A percentile compares a stretch with the other conserved stretches of the same genome.
These are phyloP conservation scores for Cyanoderma ruficeps DNA, from an alignment of 2,113 vertebrate species.

Conservation along the genomic window DNA sequence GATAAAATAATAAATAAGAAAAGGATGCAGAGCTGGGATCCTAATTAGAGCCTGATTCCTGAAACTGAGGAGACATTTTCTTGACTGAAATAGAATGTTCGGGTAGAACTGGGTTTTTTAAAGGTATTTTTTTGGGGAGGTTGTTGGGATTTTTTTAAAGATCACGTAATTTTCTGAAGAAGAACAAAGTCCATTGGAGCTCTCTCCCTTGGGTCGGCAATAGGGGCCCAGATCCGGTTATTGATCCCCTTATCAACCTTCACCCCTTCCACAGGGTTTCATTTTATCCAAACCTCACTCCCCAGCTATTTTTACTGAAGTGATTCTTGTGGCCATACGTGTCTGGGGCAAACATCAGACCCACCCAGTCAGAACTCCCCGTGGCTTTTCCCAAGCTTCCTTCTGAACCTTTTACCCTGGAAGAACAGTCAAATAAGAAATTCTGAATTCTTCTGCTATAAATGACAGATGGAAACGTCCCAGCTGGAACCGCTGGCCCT, in stretches of 20 bases:
- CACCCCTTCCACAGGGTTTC: background rate
- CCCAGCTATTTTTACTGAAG: background rate
- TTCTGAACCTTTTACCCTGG: background rate
- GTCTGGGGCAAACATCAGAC: background rate
- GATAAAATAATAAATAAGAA: background rate
- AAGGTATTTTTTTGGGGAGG: background rate
- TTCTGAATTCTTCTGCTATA: background rate
- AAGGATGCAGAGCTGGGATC: background rate
- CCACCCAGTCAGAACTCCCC: background rate
- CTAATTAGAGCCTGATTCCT: constrained; percentile 18
- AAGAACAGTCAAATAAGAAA: background rate
- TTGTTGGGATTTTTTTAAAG: background rate
- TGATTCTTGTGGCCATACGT: fast-evolving
- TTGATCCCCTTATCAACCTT: background rate
- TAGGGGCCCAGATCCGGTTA: background rate
- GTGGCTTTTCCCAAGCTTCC: background rate
- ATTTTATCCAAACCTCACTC: background rate
- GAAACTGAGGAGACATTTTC: background rate
- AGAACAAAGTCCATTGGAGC: background rate
- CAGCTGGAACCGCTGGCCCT: background rate
- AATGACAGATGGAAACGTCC: fast-evolving
- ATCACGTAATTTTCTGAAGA: background rate
- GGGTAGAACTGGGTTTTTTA: background rate
- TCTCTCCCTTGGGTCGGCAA: background rate
- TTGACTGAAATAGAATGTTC: background rate